Base-by-base conservation (phyloP, 2,113 vertebrate species). In the Sceloporus tristichus region DNA sequence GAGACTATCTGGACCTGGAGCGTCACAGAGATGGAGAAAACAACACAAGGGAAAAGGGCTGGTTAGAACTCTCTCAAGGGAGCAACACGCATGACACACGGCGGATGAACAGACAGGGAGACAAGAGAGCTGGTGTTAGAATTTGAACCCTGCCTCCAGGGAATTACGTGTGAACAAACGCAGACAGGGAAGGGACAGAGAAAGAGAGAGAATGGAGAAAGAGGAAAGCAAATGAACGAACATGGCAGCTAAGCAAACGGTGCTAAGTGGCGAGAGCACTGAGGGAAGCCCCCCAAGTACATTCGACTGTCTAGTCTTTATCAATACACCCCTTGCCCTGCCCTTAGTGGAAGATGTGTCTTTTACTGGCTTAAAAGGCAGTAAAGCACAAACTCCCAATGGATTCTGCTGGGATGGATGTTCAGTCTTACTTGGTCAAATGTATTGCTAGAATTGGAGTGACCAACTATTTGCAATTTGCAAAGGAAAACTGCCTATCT, bases 1-100 rank as follows among this genome's bases (percentile, higher is more conserved):
- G 97, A 98, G 97, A 99, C 97, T 98, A 99, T 98, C 96, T 99
- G 98, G 98, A 99, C 98, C 98, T 99, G 97, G 97, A 98, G 96
- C 48, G 97, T 95, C 94, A 97, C 97, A 97, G 94, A 97, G 97
- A 88, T 70, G 74, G 81, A 93, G 94, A 92, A 71, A 95, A 96
- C 92, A 94, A 96, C 94, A 96, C 94, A 97, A 96, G 95, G 94
- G 96, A 95, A 96, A 92, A 97, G 93, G 92, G 91, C 82, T 91
- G 93, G 95, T 97, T 97, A 97, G 95, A 96, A 88, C 4, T 14
- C 90, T 93, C 89, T 92, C 40, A 77, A 1, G 87, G 90, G 88
- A 89, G 75, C 1, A 70, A 9, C 1, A 89, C 88, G 86, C 25
- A 10, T 1, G 73, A 70, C 73, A 70, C 73, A 83, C 19, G 7